Base-by-base conservation (phyloP, 2,888 invertebrate genomes). In the Steinernema carpocapsae region DNA sequence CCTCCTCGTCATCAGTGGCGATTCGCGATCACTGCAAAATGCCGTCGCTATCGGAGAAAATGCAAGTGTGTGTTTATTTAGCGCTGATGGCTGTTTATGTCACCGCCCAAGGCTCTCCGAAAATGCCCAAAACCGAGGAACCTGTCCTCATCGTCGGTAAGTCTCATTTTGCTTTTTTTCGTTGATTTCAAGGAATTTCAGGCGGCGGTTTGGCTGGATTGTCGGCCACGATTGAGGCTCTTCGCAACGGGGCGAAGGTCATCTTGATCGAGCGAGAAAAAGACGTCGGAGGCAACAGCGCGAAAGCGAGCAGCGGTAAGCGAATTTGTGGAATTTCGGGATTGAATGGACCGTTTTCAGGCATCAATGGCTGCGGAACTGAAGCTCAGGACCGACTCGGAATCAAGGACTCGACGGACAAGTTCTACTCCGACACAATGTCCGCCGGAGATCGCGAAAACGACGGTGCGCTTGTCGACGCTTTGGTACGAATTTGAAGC, bases 381-480 rank as follows among this genome's bases (percentile, higher is more conserved):
- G 78, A 76, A 6, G 79, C 85, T 1, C 87, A 87, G 73, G 73
- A 78, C 22, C 76, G 71, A 19, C 42, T 83, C 2, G 82, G 81
- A 14, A 82, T 87, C 70, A 32, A 72, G 2, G 86, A 87, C 73
- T 80, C 82, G 0, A 72, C 78, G 3, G 82, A 82, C 45, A 72
- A 74, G 26, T 85, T 87, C 76, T 81, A 80, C 52, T 52, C 78
- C 7, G 87, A 87, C 74, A 87, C 87, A 0, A 75, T 87, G 78
- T 72, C 77, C 1, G 87, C 87, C n/a, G 87, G 87, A 17, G 87
- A 87, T 73, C 64, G 81, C 14, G 82, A 85, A 71, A 87, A 87
- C 76, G 85, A 87, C 71, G 76, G 79, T 4, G 72, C 46, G 6
- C 81, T 87, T 24, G 87, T 87, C 19, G 83, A 86, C 24, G 76